Evolutionary conservation across 35 echinoderm and acorn worm species (phyloP), one percentile per base, ranked within the genome.

Genomic region (Acanthaster planci): DNA sequence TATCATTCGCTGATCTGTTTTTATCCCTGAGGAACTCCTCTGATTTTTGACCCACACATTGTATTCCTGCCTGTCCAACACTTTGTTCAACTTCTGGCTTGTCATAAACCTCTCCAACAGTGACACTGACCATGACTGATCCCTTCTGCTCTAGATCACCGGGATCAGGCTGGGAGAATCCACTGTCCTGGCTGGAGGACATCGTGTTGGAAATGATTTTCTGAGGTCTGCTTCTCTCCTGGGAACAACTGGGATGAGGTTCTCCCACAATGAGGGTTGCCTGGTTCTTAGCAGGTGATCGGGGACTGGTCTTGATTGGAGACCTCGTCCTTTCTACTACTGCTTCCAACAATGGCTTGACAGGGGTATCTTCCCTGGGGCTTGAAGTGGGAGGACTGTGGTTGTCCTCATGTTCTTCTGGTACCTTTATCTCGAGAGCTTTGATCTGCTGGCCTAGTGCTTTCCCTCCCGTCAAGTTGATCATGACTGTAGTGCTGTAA

Each of bases 121-220:
- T 7, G 6, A n/a, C 8, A 5, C 64, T 72, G 64, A 32, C 18
- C n/a, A 18, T 67, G 17, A 35, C 39, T 78, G 35, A 14, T 78
- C 40, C 77, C 7, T 12, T 40, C 10, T 40, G 53, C 31, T 83
- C 81, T 10, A 83, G 54, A 32, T 89, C 79, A 55, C 60, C 78
- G 22, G 32, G 80, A 18, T 83, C 87, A 1, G 67, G 78, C 68
- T 89, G 87, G 55, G 72, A 67, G 51, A 89, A 89, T 39, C 87
- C 87, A 77, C 87, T 89, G 67, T 89, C 87, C 15, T 83, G 50
- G 39, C 87, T 89, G 14, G 67, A 68, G 34, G 52, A 51, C 44
- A 86, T 51, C 67, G 32, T 86, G 44, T 68, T 86, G 30, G 75
- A 76, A 31, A 51, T 53, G 38, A 86, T 86, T 15, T 76, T 67